Evolutionary conservation across 2,113 vertebrate genomes (phyloP).

Genomic region (Marcusenius ussheri): DNA sequence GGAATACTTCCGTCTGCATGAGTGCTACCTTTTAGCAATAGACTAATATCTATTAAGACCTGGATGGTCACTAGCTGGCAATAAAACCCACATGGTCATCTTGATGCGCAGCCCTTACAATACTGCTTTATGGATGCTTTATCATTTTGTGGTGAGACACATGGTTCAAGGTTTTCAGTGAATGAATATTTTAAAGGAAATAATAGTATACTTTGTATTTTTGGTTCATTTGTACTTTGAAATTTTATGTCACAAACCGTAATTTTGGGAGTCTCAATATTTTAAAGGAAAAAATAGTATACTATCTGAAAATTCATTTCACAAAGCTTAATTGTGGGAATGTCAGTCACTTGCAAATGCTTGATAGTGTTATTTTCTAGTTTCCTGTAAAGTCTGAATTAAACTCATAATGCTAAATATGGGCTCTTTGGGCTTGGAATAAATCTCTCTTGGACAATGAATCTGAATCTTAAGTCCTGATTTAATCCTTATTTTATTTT

Average conservation of each 20-base stretch:
- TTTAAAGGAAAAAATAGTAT: neutral
- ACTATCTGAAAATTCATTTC: too few relatives aligned
- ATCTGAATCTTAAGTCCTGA: neutral
- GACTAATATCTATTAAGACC: neutral
- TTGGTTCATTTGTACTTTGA: neutral
- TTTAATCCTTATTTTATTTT: neutral
- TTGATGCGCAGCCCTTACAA: neutral
- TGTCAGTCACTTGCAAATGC: neutral
- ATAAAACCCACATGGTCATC: neutral
- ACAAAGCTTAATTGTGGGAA: neutral
- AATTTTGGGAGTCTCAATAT: neutral
- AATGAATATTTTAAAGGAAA: neutral
- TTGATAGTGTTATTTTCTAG: neutral
- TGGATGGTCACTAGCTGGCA: neutral
- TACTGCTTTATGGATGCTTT: neutral
- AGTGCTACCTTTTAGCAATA: neutral
- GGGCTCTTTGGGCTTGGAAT: neutral
- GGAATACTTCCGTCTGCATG: neutral
- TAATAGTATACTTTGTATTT: neutral
- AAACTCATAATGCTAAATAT: neutral
- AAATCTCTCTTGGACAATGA: neutral
- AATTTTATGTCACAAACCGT: too few relatives aligned
- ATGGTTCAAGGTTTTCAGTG: neutral
- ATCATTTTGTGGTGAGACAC: neutral
- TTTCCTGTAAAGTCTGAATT: neutral